These are phyloP conservation scores for Carterocephalus palaemon DNA, from an alignment of 2,888 invertebrate species.

Conservation along the genomic window DNA sequence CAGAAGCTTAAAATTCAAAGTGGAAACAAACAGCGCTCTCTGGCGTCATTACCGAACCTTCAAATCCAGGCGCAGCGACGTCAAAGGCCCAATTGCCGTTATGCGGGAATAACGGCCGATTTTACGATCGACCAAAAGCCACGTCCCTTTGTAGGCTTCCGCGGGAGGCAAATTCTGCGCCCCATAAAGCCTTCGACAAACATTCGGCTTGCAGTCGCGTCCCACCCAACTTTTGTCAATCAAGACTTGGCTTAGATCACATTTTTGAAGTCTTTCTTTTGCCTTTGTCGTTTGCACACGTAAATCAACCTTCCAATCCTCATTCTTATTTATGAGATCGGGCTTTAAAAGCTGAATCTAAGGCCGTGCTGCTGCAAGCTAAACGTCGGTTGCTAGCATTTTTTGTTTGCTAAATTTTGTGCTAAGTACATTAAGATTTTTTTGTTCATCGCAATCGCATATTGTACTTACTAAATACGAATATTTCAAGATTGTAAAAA, in stretches of 20 bases:
- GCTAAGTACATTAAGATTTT: too few relatives aligned
- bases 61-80: constrained; percentile 11
- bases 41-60: constrained; percentile 12
- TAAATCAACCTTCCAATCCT: neutral
- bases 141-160: constrained; percentile 36
- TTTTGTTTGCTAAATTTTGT: too few relatives aligned
- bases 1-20: constrained; percentile 15
- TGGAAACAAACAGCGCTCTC: constrained; percentile 5
- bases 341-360: too few relatives aligned
- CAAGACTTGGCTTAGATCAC: constrained; percentile 1
- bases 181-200: constrained; percentile 16
- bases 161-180: constrained; percentile 11
- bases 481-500: too few relatives aligned
- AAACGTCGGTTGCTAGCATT: too few relatives aligned
- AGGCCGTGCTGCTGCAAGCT: too few relatives aligned
- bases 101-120: constrained; percentile 42
- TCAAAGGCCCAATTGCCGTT: constrained; percentile 38
- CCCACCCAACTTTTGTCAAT: constrained; percentile 6
- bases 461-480: too few relatives aligned
- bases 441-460: too few relatives aligned
- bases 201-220: constrained; percentile 11
- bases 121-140: constrained; percentile 49
- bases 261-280: constrained; percentile 2
- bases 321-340: constrained; percentile 9
- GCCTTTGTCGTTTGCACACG: neutral